These are phyloP conservation scores for Salvator merianae DNA, from an alignment of 2,113 vertebrate genomes.

Conservation along the genomic window DNA sequence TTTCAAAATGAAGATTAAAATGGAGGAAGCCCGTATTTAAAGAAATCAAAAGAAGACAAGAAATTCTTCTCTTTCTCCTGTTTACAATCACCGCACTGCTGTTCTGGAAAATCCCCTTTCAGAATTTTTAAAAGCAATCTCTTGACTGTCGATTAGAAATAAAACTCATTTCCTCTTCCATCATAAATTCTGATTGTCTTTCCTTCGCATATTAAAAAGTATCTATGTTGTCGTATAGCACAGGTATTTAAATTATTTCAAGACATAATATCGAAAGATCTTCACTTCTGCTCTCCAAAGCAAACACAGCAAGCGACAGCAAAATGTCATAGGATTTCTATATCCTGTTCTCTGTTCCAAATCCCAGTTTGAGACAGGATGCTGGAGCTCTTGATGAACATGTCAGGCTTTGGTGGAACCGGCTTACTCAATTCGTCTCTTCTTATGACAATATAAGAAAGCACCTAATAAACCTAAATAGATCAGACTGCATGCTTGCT, in stretches of 20 bases:
- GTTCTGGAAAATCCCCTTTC: background rate
- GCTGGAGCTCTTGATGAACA: background rate
- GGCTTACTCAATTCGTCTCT: background rate
- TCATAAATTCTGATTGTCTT: accelerated
- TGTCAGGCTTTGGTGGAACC: accelerated
- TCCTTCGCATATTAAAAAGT: background rate
- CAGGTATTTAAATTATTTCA: background rate
- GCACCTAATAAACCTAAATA: accelerated
- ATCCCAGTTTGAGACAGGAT: accelerated
- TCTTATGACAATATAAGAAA: background rate
- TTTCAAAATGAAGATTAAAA: conserved; percentile 77
- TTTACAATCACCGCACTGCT: background rate
- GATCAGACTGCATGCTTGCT: background rate
- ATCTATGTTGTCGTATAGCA: background rate
- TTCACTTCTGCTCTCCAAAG: background rate
- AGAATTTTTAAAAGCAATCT: background rate
- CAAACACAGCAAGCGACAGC: background rate
- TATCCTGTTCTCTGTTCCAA: background rate
- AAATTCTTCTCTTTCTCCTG: conserved; percentile 40
- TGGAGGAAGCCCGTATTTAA: conserved; percentile 79
- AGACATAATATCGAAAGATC: background rate
- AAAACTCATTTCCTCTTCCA: accelerated
- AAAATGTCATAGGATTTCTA: background rate
- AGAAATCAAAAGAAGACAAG: conserved; percentile 58
- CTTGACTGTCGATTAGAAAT: accelerated